phyloP scores from a whole-genome alignment of 2,888 invertebrate species.

The Leptopilina myrica region DNA sequence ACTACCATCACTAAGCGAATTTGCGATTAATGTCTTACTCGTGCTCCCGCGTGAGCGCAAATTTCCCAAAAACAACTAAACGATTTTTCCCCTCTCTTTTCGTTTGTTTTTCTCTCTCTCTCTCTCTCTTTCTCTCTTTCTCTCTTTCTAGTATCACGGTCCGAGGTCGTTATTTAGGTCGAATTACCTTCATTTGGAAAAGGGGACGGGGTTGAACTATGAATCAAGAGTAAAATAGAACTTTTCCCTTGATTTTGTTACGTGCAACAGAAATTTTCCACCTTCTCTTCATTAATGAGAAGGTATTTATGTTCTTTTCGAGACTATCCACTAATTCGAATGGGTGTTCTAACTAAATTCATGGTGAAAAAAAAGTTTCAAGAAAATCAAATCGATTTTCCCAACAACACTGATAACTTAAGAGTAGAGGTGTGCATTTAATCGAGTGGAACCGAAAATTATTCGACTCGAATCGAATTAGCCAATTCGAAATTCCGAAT shows the following conservation, averaged over 20 bases:
- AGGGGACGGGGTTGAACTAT: constrained; percentile 5
- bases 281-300: too few relatives aligned
- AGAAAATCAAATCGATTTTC: too few relatives aligned
- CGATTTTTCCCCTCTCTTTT: constrained; percentile 59
- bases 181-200: constrained; percentile 26
- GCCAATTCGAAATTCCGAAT: too few relatives aligned
- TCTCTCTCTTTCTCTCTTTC: constrained; percentile 39
- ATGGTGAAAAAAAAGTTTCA: neutral
- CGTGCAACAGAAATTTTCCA: neutral
- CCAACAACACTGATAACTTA: too few relatives aligned
- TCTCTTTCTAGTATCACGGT: neutral
- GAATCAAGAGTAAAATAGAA: constrained; percentile 32
- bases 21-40: constrained; percentile 74
- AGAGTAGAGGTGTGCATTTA: too few relatives aligned
- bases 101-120: constrained; percentile 27
- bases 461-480: too few relatives aligned
- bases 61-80: constrained; percentile 73
- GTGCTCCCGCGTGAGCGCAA: constrained; percentile 58
- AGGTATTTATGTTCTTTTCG: neutral
- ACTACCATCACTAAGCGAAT: constrained; percentile 65
- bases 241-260: neutral
- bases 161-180: constrained; percentile 43
- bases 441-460: too few relatives aligned
- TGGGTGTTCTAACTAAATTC: too few relatives aligned
- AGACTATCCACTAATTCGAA: neutral